These are phyloP conservation scores for Merodon equestris DNA, from an alignment of 2,888 invertebrate species.

Conservation along the genomic window DNA sequence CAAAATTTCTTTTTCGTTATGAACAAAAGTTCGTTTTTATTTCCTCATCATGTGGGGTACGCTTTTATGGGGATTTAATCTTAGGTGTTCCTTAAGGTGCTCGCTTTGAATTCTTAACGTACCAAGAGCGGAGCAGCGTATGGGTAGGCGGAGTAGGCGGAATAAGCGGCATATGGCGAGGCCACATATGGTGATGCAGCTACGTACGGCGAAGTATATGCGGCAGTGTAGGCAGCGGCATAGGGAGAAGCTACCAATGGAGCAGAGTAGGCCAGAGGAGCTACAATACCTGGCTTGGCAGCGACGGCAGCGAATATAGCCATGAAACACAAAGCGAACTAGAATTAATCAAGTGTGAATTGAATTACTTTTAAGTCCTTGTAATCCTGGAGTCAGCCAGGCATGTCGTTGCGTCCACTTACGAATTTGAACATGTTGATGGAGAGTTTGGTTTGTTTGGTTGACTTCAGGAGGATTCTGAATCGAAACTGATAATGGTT, in stretches of 20 bases:
- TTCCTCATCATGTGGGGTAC: too few species aligned
- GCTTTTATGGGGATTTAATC: not conserved
- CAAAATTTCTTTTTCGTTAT: too few species aligned
- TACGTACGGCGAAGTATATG: slow-evolving; percentile 65
- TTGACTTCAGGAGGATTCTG: slow-evolving; percentile 25
- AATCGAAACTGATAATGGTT: slow-evolving; percentile 45
- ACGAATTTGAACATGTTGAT: slow-evolving; percentile 59
- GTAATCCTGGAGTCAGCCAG: not conserved
- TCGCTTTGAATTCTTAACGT: slow-evolving; percentile 47
- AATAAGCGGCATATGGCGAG: slow-evolving; percentile 70
- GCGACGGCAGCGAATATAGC: slow-evolving; percentile 72
- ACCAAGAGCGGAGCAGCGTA: slow-evolving; percentile 68
- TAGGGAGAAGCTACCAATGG: slow-evolving; percentile 69
- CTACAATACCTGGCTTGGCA: slow-evolving; percentile 73
- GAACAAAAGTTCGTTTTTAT: too few species aligned
- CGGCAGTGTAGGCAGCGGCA: slow-evolving; percentile 58
- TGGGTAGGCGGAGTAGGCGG: slow-evolving; percentile 67
- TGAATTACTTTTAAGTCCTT: not conserved
- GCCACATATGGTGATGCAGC: slow-evolving; percentile 67
- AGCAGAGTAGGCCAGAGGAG: slow-evolving; percentile 71
- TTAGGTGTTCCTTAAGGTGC: not conserved
- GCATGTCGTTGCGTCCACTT: slow-evolving; percentile 5
- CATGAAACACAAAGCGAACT: slow-evolving; percentile 72
- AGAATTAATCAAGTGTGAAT: not conserved
- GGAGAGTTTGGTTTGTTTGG: slow-evolving; percentile 6